Conservation (phyloP, 2,888 invertebrate species). For the Hypercompe scribonia region DNA sequence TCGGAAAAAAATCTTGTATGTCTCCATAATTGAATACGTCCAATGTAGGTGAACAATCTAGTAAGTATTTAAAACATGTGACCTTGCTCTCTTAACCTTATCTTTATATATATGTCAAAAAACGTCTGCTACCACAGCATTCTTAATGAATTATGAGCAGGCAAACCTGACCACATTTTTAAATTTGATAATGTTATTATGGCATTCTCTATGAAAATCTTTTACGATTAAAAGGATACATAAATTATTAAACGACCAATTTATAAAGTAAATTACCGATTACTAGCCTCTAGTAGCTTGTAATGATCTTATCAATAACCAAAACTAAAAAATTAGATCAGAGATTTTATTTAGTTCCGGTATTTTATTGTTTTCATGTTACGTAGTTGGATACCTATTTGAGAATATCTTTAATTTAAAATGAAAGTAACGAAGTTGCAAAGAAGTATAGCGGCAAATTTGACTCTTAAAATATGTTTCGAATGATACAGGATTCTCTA, state of each 20-base stretch:
- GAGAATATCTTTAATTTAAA: neutral
- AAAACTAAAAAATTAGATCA: neutral
- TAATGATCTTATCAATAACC: neutral
- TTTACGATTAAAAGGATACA: neutral
- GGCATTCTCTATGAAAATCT: neutral
- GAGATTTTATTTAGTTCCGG: neutral
- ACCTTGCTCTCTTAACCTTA: neutral
- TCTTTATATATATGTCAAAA: neutral
- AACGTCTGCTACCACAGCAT: neutral
- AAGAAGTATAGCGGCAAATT: too few relatives aligned
- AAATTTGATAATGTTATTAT: neutral
- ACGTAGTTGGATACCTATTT: neutral
- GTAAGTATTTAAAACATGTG: constrained; percentile 6
- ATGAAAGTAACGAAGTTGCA: too few relatives aligned
- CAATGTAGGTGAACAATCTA: neutral
- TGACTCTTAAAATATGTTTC: too few relatives aligned
- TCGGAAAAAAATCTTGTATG: too few relatives aligned
- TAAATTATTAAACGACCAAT: neutral
- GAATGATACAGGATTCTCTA: too few relatives aligned
- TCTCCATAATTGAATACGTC: too few relatives aligned
- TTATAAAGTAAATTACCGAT: neutral
- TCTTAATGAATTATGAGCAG: too few relatives aligned
- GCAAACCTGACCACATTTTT: neutral
- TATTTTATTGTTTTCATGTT: neutral
- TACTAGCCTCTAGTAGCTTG: neutral